A percentile compares a stretch with the other conserved stretches of the same genome.
Conservation (phyloP, 2,888 invertebrate species). For the Standfussiana lucernea region DNA sequence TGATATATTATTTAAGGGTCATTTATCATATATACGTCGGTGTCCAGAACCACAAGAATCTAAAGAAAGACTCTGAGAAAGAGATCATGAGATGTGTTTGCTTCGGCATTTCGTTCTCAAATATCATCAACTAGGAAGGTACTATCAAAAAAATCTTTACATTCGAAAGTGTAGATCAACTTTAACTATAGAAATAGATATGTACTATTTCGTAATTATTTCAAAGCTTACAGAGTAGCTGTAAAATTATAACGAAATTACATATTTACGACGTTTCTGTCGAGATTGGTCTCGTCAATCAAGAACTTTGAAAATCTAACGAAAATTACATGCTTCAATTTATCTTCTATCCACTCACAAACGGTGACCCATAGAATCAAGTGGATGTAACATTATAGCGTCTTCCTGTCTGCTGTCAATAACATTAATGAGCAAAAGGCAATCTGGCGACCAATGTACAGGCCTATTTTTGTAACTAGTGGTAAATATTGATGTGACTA, state of each 20-base stretch:
- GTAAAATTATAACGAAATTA: too few species aligned
- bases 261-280: too few species aligned
- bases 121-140: neutral
- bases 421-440: neutral
- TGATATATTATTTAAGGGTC: constrained; percentile 17
- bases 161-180: neutral
- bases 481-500: neutral
- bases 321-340: neutral
- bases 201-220: neutral
- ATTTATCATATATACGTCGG: constrained; percentile 40
- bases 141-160: neutral
- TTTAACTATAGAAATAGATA: neutral
- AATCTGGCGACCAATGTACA: neutral
- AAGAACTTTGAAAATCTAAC: too few species aligned
- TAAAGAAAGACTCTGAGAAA: neutral
- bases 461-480: too few species aligned
- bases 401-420: neutral
- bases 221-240: too few species aligned
- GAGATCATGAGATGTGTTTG: neutral
- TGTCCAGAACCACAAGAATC: neutral
- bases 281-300: too few species aligned
- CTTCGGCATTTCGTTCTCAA: neutral
- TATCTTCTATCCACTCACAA: neutral
- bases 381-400: neutral
- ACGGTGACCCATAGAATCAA: neutral